A percentile compares a stretch with the other conserved stretches of the same genome.
phyloP scores from a whole-genome alignment of 2,797 vertebrate genomes.

The Cyclopterus lumpus region DNA sequence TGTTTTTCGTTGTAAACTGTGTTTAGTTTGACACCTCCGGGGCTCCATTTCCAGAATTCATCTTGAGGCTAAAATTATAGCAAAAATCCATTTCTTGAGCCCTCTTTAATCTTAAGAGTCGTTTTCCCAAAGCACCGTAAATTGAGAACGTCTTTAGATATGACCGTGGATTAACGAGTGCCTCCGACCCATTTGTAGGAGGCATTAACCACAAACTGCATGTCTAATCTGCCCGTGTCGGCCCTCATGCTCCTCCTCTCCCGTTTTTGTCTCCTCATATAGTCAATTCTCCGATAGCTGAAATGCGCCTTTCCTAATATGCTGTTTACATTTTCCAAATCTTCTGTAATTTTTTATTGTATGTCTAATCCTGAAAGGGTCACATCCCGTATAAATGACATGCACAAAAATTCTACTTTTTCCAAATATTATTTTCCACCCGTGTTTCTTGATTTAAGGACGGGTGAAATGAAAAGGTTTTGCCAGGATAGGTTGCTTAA shows the following conservation, averaged over 20 bases:
- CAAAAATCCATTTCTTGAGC: neutral
- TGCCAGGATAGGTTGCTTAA: neutral
- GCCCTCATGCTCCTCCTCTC: neutral
- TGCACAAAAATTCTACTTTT: neutral
- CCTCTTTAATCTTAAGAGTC: neutral
- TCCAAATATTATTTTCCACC: too few species aligned
- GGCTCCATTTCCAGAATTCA: neutral
- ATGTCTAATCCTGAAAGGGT: neutral
- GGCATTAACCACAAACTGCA: neutral
- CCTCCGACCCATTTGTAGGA: neutral
- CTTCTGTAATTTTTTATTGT: neutral
- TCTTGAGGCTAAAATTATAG: neutral
- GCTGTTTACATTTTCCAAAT: neutral
- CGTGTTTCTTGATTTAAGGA: neutral
- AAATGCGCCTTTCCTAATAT: neutral
- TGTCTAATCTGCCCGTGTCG: neutral
- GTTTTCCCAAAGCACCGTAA: neutral
- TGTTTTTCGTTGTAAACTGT: neutral
- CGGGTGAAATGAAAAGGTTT: neutral
- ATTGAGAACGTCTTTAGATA: neutral
- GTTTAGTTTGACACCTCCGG: neutral
- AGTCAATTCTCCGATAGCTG: neutral
- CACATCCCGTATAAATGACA: neutral
- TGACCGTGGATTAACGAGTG: neutral
- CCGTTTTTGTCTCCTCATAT: neutral